Evolutionary conservation across 2,888 invertebrate genomes (phyloP).

Genomic region (Sylvicola cinctus): DNA sequence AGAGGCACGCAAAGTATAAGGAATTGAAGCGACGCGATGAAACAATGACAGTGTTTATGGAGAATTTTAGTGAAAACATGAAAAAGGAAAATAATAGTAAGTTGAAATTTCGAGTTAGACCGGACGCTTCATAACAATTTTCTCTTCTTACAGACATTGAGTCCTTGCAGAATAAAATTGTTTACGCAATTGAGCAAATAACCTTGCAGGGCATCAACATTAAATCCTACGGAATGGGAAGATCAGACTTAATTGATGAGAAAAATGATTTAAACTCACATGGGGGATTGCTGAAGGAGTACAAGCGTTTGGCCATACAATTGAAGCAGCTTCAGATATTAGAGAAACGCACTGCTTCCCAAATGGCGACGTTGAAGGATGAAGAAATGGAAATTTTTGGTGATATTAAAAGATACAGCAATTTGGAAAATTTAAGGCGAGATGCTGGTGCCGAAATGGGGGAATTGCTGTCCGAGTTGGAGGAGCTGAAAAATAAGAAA

Average conservation of each 20-base stretch:
- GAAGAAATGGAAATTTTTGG: slow-evolving; percentile 7
- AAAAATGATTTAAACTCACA: slow-evolving; percentile 9
- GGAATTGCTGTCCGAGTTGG: slow-evolving; percentile 8
- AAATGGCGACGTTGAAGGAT: slow-evolving; percentile 7
- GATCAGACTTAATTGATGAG: slow-evolving; percentile 5
- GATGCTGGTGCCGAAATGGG: slow-evolving; percentile 10
- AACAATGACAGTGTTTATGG: slow-evolving; percentile 57
- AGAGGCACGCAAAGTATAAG: slow-evolving; percentile 57
- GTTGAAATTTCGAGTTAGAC: neutral
- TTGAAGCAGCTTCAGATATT: slow-evolving; percentile 12
- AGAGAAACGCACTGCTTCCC: slow-evolving; percentile 9
- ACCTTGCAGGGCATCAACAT: slow-evolving; percentile 10
- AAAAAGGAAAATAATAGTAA: slow-evolving; percentile 38
- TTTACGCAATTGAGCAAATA: slow-evolving; percentile 11
- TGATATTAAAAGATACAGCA: slow-evolving; percentile 10
- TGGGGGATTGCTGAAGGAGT: slow-evolving; percentile 11
- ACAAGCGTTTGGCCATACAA: slow-evolving; percentile 10
- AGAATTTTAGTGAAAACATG: slow-evolving; percentile 38
- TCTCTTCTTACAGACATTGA: slow-evolving; percentile 9
- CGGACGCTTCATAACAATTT: neutral
- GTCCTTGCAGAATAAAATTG: slow-evolving; percentile 11
- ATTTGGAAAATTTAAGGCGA: slow-evolving; percentile 7
- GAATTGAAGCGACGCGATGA: slow-evolving; percentile 63
- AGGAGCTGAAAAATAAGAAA: slow-evolving; percentile 10
- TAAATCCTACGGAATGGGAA: slow-evolving; percentile 7